These are phyloP conservation scores for Formica selysi DNA, from an alignment of 1,140 invertebrate species.

Conservation along the genomic window DNA sequence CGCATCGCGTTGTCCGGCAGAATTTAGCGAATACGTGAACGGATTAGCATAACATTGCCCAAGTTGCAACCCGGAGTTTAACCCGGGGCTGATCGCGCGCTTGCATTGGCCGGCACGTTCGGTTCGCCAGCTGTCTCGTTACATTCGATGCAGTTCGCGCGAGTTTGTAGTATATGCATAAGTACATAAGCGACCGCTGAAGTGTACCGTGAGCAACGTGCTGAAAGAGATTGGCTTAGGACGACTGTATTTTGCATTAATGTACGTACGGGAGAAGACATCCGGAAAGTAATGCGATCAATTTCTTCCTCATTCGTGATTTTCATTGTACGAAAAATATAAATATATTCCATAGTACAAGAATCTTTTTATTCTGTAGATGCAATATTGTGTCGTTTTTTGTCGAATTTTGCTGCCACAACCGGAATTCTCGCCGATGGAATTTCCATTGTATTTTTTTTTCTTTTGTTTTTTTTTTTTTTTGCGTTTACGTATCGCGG, in stretches of 20 bases:
- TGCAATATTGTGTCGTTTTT: not conserved
- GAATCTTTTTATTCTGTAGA: not conserved
- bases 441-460: not conserved
- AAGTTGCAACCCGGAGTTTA: conserved; percentile 56
- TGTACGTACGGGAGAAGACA: not conserved
- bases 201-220: conserved; percentile 33
- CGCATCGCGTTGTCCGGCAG: not conserved
- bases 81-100: conserved; percentile 53
- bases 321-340: not conserved
- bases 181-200: conserved; percentile 51
- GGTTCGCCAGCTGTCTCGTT: conserved; percentile 61
- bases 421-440: not conserved
- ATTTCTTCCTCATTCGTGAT: not conserved
- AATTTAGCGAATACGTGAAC: conserved; percentile 53
- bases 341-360: not conserved
- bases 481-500: not conserved
- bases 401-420: not conserved
- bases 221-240: conserved; percentile 30
- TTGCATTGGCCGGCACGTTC: conserved; percentile 60
- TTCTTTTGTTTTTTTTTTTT: not conserved
- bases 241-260: not conserved
- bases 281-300: not conserved
- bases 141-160: conserved; percentile 52
- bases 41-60: conserved; percentile 64
- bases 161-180: conserved; percentile 54